Evolutionary conservation across 2,113 vertebrate species (phyloP).

Genomic region (Aspidoscelis tigris): DNA sequence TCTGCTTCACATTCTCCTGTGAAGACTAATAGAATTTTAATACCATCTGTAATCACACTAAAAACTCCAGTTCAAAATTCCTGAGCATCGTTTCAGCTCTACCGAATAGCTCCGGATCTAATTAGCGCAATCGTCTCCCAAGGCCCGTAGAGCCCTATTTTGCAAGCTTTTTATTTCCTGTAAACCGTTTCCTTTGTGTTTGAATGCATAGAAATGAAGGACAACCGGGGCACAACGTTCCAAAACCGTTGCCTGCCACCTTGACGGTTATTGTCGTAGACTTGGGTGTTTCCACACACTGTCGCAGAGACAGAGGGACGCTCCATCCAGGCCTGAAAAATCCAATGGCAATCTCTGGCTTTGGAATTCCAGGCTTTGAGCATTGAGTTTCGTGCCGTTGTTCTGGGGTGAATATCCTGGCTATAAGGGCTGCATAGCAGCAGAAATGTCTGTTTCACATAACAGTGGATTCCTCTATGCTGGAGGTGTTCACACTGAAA

Average conservation of each 20-base stretch:
- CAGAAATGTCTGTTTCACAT: too few species aligned
- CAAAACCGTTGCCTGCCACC: neutral
- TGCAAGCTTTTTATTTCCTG: constrained; percentile 65
- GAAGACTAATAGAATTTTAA: constrained; percentile 75
- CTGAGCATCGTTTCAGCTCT: constrained; percentile 70
- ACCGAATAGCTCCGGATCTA: constrained; percentile 66
- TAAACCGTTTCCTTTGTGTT: constrained; percentile 65
- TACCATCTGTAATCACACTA: constrained; percentile 75
- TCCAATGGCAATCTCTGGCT: neutral
- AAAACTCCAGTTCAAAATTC: constrained; percentile 75
- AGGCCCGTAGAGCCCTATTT: constrained; percentile 60
- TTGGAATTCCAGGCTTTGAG: neutral
- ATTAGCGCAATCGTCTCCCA: constrained; percentile 67
- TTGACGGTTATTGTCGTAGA: too few species aligned
- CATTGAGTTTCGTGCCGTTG: too few species aligned
- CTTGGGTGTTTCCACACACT: neutral
- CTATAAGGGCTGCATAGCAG: too few species aligned
- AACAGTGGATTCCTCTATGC: too few species aligned
- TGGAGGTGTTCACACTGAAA: too few species aligned
- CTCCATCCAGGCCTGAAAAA: neutral
- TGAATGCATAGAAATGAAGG: constrained; percentile 54
- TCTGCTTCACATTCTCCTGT: constrained; percentile 48
- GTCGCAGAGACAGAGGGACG: neutral
- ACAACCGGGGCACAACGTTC: neutral
- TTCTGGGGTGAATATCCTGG: too few species aligned